These are phyloP conservation scores for Cavia aperea DNA, from an alignment of 2,113 vertebrate genomes.

Conservation along the genomic window DNA sequence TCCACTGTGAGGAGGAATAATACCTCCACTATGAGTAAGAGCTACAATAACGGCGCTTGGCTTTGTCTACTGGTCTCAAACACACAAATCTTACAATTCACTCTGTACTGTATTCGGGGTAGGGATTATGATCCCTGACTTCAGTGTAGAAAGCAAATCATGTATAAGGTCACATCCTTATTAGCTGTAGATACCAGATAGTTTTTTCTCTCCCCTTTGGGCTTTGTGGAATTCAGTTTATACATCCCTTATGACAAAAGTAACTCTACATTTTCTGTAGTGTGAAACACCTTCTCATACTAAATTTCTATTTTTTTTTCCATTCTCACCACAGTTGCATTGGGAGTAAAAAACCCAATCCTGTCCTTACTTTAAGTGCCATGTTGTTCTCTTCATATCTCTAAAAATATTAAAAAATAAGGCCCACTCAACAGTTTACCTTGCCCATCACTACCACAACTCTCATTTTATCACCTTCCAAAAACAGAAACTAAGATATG, in stretches of 20 bases:
- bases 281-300: background rate
- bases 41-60: background rate
- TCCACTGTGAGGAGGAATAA: background rate
- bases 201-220: background rate
- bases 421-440: background rate
- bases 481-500: conserved; percentile 9
- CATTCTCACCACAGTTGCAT: conserved; percentile 24
- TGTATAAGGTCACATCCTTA: background rate
- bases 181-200: background rate
- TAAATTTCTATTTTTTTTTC: background rate
- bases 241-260: background rate
- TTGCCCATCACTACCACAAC: background rate
- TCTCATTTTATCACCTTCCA: background rate
- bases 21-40: background rate
- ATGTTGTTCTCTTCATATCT: background rate
- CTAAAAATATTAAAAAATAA: conserved; percentile 33
- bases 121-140: background rate
- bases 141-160: background rate
- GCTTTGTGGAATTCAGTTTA: background rate
- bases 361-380: background rate
- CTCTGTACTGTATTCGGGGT: background rate
- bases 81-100: background rate
- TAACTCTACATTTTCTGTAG: background rate
- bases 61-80: background rate
- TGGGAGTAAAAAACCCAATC: background rate